Evolutionary conservation across 2,113 vertebrate species (phyloP).

Genomic region (Nannobrachium achirus): DNA sequence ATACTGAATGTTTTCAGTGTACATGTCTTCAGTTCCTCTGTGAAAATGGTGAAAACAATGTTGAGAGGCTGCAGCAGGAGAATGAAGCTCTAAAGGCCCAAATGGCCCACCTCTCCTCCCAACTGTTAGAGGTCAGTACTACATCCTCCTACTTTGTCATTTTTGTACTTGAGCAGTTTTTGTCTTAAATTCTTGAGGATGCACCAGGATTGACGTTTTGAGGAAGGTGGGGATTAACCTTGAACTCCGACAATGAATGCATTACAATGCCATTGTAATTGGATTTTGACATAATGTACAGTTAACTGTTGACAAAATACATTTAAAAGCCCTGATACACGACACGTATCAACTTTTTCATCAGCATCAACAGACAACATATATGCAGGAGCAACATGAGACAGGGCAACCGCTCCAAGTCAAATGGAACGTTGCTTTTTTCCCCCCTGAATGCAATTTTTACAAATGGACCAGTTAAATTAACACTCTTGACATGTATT

Average conservation of each 20-base stretch:
- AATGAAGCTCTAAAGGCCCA: conserved; percentile 86
- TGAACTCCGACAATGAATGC: too few species aligned
- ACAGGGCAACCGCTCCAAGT: too few species aligned
- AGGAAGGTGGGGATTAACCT: too few species aligned
- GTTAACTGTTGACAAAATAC: neutral
- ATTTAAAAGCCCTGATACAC: too few species aligned
- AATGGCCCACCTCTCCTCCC: conserved; percentile 85
- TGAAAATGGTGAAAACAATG: conserved; percentile 80
- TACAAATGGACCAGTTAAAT: too few species aligned
- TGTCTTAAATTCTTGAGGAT: neutral
- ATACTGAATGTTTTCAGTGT: neutral
- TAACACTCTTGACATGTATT: neutral
- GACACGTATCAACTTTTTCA: neutral
- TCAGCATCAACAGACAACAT: too few species aligned
- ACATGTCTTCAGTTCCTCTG: conserved; percentile 19
- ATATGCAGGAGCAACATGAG: too few species aligned
- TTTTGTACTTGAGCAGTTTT: too few species aligned
- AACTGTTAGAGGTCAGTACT: conserved; percentile 84
- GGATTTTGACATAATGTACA: neutral
- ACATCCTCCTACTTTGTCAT: neutral
- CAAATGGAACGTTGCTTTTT: too few species aligned
- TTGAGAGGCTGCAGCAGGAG: conserved; percentile 83
- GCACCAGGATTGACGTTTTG: too few species aligned
- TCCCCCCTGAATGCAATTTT: too few species aligned
- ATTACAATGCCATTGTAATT: too few species aligned